phyloP scores from a whole-genome alignment of 2,888 invertebrate species.

The Lissonota sp. region DNA sequence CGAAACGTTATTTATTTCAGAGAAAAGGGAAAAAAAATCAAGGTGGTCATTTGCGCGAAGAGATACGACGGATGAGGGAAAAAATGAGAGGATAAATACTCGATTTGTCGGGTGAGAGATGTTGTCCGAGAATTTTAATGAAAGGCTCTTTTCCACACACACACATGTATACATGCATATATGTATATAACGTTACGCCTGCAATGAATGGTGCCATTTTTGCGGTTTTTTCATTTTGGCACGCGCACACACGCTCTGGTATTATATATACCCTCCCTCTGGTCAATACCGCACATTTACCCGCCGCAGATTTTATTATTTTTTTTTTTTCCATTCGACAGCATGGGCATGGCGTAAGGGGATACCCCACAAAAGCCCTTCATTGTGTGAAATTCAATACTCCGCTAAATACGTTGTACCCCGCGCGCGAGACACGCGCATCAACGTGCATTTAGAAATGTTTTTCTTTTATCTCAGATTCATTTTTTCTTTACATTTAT shows the following conservation, averaged over 20 bases:
- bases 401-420: slow-evolving; percentile 77
- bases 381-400: slow-evolving; percentile 82
- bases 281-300: not conserved
- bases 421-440: slow-evolving; percentile 57
- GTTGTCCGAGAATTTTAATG: slow-evolving; percentile 35
- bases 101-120: slow-evolving; percentile 1
- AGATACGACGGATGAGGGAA: not conserved
- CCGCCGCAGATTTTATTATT: slow-evolving; percentile 12
- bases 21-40: not conserved
- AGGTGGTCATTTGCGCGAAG: slow-evolving; percentile 39
- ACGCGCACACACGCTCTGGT: slow-evolving; percentile 53
- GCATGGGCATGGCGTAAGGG: slow-evolving; percentile 75
- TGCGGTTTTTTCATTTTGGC: slow-evolving; percentile 74
- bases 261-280: not conserved
- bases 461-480: not conserved
- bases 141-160: slow-evolving; percentile 10
- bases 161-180: slow-evolving; percentile 19
- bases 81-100: slow-evolving; percentile 17
- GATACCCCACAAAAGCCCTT: slow-evolving; percentile 82
- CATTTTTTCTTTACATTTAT: too few species aligned
- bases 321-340: slow-evolving; percentile 2
- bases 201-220: slow-evolving; percentile 73
- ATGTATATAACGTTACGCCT: slow-evolving; percentile 24
- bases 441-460: slow-evolving; percentile 14
- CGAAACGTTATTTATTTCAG: too few species aligned